Conservation (phyloP, 2,888 invertebrate genomes). For the Acronicta leporina region DNA sequence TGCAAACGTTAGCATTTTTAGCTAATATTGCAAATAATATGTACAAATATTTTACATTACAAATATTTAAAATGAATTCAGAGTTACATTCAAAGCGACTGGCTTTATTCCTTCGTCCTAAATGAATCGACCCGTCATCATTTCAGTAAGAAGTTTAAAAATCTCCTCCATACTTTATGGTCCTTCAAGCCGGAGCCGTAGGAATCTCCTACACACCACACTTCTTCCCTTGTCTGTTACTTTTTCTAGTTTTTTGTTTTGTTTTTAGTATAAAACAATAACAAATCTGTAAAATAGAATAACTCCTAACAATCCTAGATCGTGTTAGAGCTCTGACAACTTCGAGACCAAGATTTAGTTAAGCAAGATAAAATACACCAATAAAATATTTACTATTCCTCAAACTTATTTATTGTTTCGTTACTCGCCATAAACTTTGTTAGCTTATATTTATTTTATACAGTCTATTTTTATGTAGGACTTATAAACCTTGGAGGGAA, state of each 20-base stretch:
- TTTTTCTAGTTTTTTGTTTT: slow-evolving; percentile 1
- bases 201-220: no score
- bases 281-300: slow-evolving; percentile 2
- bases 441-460: slow-evolving; percentile 16
- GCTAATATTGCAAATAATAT: no score
- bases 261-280: not conserved
- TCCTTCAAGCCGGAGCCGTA: no score
- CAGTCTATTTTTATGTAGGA: not conserved
- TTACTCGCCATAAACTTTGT: slow-evolving; percentile 6
- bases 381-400: slow-evolving; percentile 21
- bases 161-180: no score
- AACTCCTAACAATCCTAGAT: not conserved
- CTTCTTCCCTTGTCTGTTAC: not conserved
- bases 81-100: no score
- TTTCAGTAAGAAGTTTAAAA: no score
- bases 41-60: no score
- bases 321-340: slow-evolving; percentile 1
- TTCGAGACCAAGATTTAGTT: slow-evolving; percentile 8
- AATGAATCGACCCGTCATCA: no score
- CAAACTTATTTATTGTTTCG: slow-evolving; percentile 2
- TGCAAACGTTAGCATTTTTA: no score
- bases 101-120: no score
- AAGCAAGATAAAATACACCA: slow-evolving; percentile 15
- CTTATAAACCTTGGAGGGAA: no score
- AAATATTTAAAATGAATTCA: no score